Evolutionary conservation across 2,888 invertebrate species (phyloP).

Genomic region (Agyllia agylla): DNA sequence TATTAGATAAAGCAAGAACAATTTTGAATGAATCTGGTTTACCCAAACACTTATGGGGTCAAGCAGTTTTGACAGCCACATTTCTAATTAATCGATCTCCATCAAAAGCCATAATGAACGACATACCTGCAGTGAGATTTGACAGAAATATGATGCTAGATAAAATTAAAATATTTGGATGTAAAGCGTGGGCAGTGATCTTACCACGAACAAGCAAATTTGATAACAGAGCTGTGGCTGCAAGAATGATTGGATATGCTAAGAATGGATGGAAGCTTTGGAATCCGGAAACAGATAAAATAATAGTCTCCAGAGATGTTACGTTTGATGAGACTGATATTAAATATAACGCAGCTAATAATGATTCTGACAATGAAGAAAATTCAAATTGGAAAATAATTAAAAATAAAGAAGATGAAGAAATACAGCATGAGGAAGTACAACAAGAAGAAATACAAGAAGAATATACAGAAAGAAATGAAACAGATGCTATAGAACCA

Average conservation of each 20-base stretch:
- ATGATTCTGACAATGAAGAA: background rate
- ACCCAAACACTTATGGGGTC: background rate
- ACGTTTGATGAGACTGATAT: background rate
- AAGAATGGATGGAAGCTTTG: background rate
- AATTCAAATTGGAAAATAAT: background rate
- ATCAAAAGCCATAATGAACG: background rate
- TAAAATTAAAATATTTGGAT: background rate
- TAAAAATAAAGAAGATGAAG: background rate
- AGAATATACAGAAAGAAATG: background rate
- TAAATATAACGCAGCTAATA: background rate
- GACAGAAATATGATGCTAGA: background rate
- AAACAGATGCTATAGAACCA: background rate
- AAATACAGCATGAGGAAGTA: background rate
- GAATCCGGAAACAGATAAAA: background rate
- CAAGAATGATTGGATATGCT: background rate
- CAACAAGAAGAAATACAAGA: background rate
- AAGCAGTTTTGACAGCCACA: background rate
- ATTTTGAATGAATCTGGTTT: background rate
- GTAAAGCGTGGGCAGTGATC: background rate
- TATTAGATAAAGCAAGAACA: background rate
- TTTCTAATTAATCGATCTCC: background rate
- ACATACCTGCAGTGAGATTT: background rate
- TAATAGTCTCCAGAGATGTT: background rate
- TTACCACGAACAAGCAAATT: background rate
- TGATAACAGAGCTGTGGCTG: background rate